These are phyloP conservation scores for Cynopterus sphinx DNA, from an alignment of 2,797 vertebrate species.

Conservation along the genomic window DNA sequence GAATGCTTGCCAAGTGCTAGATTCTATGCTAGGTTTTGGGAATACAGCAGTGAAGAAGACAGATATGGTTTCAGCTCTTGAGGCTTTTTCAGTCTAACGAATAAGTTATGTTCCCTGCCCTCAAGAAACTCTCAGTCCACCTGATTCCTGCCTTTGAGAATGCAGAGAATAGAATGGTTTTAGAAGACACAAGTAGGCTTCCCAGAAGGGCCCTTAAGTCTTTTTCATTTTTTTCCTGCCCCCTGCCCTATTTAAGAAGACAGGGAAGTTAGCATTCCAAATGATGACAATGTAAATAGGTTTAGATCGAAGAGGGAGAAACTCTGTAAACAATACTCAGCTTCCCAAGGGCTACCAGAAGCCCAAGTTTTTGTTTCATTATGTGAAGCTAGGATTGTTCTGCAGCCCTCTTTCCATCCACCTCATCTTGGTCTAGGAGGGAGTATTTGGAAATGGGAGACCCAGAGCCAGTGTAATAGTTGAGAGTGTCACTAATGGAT, in stretches of 20 bases:
- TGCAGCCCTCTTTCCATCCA: neutral
- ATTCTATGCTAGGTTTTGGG: neutral
- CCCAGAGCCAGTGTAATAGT: neutral
- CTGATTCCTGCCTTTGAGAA: neutral
- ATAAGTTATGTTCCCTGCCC: neutral
- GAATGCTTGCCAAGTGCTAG: neutral
- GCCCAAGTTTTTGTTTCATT: neutral
- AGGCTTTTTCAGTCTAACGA: neutral
- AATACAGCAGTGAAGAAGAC: neutral
- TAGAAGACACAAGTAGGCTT: neutral
- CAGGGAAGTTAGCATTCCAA: neutral
- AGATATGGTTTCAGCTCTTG: neutral
- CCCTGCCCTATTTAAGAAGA: neutral
- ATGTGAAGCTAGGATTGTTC: neutral
- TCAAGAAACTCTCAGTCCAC: neutral
- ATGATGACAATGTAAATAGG: neutral
- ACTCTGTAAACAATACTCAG: neutral
- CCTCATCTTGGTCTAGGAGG: neutral
- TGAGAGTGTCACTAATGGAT: neutral
- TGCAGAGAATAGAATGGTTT: neutral
- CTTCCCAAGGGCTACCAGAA: neutral
- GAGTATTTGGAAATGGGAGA: neutral
- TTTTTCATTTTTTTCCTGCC: neutral
- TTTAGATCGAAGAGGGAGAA: neutral
- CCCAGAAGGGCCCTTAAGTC: neutral